These are phyloP conservation scores for Toxostoma redivivum DNA, from an alignment of 2,113 vertebrate species.

Conservation along the genomic window DNA sequence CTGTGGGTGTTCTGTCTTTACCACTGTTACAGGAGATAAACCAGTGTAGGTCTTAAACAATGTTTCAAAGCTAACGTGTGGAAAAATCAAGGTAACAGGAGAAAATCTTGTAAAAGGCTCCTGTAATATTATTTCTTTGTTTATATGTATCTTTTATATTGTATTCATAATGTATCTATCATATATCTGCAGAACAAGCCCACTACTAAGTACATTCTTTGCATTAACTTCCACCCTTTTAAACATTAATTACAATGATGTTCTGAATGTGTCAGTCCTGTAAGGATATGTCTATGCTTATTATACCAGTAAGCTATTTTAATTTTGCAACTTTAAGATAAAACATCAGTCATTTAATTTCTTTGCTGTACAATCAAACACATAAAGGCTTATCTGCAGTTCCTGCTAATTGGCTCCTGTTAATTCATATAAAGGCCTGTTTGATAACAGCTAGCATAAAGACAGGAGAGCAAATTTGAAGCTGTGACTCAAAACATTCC, in stretches of 20 bases:
- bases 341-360: slow-evolving; percentile 31
- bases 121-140: neutral
- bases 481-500: neutral
- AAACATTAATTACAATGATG: slow-evolving; percentile 5
- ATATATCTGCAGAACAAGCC: neutral
- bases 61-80: neutral
- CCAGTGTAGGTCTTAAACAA: neutral
- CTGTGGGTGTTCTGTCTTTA: neutral
- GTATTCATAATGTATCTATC: neutral
- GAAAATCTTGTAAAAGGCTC: neutral
- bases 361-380: neutral
- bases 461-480: neutral
- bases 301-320: neutral
- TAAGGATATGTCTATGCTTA: neutral
- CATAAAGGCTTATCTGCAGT: slow-evolving; percentile 38
- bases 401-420: slow-evolving; percentile 21
- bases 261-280: neutral
- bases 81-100: neutral
- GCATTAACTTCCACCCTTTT: neutral
- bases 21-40: neutral
- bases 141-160: neutral
- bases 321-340: slow-evolving; percentile 8
- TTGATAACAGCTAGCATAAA: slow-evolving; percentile 25
- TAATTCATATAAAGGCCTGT: neutral
- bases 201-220: neutral